Evolutionary conservation across 2,888 invertebrate genomes (phyloP).

Genomic region (Nematopogon swammerdamellus): DNA sequence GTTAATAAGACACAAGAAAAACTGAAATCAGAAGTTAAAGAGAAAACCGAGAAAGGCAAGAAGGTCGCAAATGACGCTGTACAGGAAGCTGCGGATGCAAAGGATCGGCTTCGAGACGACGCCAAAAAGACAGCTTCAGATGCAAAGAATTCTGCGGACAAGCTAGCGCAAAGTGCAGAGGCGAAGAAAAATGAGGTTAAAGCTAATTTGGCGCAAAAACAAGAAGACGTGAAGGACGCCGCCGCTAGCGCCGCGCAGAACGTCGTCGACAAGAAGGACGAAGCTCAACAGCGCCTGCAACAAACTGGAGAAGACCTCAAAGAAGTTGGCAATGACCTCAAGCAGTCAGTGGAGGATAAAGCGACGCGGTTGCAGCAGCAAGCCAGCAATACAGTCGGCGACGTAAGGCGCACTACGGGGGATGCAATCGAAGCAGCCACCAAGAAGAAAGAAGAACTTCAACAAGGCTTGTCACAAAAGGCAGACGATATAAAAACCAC

Average conservation of each 20-base stretch:
- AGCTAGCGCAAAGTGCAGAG: conserved; percentile 11
- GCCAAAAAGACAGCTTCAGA: conserved; percentile 3
- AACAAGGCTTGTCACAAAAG: conserved; percentile 12
- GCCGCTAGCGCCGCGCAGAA: conserved; percentile 18
- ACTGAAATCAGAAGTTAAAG: not conserved
- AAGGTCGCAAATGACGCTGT: conserved; percentile 30
- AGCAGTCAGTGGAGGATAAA: conserved; percentile 19
- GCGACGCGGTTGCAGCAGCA: conserved; percentile 40
- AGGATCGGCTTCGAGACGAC: conserved; percentile 27
- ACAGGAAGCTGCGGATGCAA: conserved; percentile 30
- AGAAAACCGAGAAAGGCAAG: conserved; percentile 24
- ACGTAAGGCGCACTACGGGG: conserved; percentile 14
- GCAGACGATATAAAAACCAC: conserved; percentile 19
- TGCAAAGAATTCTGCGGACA: conserved; percentile 2
- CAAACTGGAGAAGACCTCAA: conserved; percentile 18
- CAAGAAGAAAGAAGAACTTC: not conserved
- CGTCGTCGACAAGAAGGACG: conserved; percentile 21
- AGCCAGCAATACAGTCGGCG: conserved; percentile 23
- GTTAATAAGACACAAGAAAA: conserved; percentile 11
- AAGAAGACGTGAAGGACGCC: conserved; percentile 23
- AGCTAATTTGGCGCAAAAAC: conserved; percentile 20
- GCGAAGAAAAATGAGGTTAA: conserved; percentile 12
- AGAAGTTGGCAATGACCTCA: too few species aligned
- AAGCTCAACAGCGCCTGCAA: conserved; percentile 18
- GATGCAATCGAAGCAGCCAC: not conserved